A percentile compares a stretch with the other conserved stretches of the same genome.
These are phyloP conservation scores for Cerastoderma edule DNA, from an alignment of 2,888 invertebrate species.

Conservation along the genomic window DNA sequence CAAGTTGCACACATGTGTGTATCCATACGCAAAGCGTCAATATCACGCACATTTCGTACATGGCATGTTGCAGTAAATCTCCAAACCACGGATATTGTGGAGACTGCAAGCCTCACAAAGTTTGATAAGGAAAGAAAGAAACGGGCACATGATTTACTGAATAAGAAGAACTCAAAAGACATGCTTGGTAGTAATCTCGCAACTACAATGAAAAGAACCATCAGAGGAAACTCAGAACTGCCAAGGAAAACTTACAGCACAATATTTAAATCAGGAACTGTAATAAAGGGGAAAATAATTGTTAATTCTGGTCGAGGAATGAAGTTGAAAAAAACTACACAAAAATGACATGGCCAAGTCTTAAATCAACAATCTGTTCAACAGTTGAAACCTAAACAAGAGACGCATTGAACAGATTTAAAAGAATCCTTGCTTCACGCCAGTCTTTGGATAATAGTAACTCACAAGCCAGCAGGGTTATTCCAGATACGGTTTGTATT, in stretches of 20 bases:
- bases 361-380: too few species aligned
- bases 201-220: constrained; percentile 35
- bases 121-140: constrained; percentile 57
- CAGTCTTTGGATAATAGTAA: too few species aligned
- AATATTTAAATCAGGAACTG: constrained; percentile 21
- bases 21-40: too few species aligned
- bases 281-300: not conserved
- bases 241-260: constrained; percentile 30
- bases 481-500: too few species aligned
- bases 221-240: constrained; percentile 15
- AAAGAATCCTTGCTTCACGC: too few species aligned
- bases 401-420: too few species aligned
- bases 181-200: constrained; percentile 13
- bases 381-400: not conserved
- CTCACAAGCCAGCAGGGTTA: too few species aligned
- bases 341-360: too few species aligned
- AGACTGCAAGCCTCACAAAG: constrained; percentile 51
- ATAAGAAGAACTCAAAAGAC: constrained; percentile 36
- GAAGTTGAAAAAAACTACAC: not conserved
- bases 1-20: too few species aligned
- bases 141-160: constrained; percentile 40
- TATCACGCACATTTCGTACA: too few species aligned
- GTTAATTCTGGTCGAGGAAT: not conserved
- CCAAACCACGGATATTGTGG: too few species aligned
- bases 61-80: too few species aligned